Evolutionary conservation across 2,113 vertebrate genomes (phyloP), one percentile per base, ranked within the genome.

Genomic region (Phylloscopus trochiloides): DNA sequence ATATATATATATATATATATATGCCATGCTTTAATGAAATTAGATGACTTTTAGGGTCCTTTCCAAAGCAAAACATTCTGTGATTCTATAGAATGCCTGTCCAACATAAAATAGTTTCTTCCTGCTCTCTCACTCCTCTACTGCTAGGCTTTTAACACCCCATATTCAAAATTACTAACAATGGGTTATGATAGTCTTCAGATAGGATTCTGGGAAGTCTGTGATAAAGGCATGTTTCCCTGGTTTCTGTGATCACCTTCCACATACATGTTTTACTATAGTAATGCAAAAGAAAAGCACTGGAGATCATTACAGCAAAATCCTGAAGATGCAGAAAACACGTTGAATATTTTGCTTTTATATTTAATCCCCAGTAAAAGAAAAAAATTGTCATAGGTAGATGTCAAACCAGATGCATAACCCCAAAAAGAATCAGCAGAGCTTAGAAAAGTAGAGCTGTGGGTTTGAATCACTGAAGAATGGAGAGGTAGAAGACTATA

Each of bases 261-360:
- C 31, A 19, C 1, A 0, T 19, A 13, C 3, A 20, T 5, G 0
- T 40, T 83, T n/a, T 54, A 7, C 2, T 50, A 15, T 1, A 12
- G 7, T 6, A 65, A 51, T 17, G 24, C 1, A 15, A 66, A 79
- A 89, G 3, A 45, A 75, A 36, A 83, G 14, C 40, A 43, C 22
- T 50, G 21, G 54, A 95, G 6, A 31, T 52, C 16, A 57, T 57
- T 4, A 3, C 19, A 62, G 24, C 9, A 74, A 88, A 65, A 70
- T 17, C 22, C 16, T 34, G 17, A 81, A 65, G 26, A 50, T 31
- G 34, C 0, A 72, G 11, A 76, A 88, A 80, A 63, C 10, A 1
- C 4, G 10, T 25, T 52, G 4, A 31, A 11, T 31, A 18, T 57
- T 80, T 58, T 52, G 10, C 10, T 87, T 77, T 70, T 48, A 18